A percentile compares a stretch with the other conserved stretches of the same genome.
Evolutionary conservation across 2,113 vertebrate genomes (phyloP).

Genomic region (Solea senegalensis): DNA sequence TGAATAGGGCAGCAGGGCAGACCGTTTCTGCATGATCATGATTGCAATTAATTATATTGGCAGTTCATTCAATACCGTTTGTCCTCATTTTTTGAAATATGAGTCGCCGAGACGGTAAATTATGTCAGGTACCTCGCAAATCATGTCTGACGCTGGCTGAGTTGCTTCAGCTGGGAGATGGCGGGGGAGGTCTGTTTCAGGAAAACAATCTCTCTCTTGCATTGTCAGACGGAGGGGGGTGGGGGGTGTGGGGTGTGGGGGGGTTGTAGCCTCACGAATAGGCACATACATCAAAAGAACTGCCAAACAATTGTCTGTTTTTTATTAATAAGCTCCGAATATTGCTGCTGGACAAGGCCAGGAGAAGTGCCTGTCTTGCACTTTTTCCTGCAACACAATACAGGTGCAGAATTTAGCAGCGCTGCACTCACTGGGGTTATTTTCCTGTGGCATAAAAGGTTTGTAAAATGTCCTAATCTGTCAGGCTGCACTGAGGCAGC

Average conservation of each 20-base stretch:
- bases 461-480: constrained; percentile 63
- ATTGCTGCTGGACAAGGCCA: constrained; percentile 78
- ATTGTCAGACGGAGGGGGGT: constrained; percentile 59
- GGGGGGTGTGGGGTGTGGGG: background rate
- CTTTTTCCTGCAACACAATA: constrained; percentile 73
- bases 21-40: constrained; percentile 58
- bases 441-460: constrained; percentile 61
- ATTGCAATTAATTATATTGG: constrained; percentile 72
- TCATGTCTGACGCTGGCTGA: constrained; percentile 57
- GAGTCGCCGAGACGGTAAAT: constrained; percentile 62
- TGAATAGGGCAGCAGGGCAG: constrained; percentile 20
- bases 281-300: constrained; percentile 78
- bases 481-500: constrained; percentile 41
- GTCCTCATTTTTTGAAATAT: constrained; percentile 72
- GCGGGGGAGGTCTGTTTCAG: constrained; percentile 60
- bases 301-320: constrained; percentile 81
- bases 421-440: constrained; percentile 27
- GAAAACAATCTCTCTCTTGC: constrained; percentile 70
- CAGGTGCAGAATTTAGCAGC: constrained; percentile 79
- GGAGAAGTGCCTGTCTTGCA: constrained; percentile 74
- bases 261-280: constrained; percentile 52
- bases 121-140: constrained; percentile 72
- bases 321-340: constrained; percentile 78
- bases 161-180: constrained; percentile 60
- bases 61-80: constrained; percentile 66